These are phyloP conservation scores for Gallinago undulata DNA, from an alignment of 2,113 vertebrate genomes.

Conservation along the genomic window DNA sequence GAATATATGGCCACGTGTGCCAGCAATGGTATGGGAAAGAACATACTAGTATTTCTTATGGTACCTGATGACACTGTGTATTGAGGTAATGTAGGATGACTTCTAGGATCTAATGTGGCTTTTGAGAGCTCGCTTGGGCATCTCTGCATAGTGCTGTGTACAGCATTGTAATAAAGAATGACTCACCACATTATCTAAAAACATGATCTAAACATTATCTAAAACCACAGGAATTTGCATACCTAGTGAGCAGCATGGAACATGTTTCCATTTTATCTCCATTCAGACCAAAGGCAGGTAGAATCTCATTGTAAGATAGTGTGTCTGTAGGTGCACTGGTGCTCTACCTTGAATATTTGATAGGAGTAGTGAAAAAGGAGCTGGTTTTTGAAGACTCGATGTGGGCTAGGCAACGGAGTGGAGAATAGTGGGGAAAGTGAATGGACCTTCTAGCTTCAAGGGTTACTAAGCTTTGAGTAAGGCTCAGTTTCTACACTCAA, in stretches of 20 bases:
- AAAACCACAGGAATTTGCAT: neutral
- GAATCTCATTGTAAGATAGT: neutral
- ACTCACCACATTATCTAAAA: neutral
- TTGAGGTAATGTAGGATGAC: neutral
- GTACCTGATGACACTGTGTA: neutral
- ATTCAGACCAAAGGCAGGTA: neutral
- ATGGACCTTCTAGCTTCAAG: neutral
- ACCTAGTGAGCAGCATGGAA: neutral
- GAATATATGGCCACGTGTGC: fast-evolving
- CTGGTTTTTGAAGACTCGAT: neutral
- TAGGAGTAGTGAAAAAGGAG: neutral
- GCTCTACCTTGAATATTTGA: neutral
- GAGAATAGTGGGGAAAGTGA: neutral
- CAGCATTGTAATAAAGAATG: neutral
- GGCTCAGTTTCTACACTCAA: neutral
- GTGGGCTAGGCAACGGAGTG: neutral
- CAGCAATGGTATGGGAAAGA: neutral
- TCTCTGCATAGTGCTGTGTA: neutral
- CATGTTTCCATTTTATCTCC: neutral
- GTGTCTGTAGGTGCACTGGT: neutral
- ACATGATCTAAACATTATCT: neutral
- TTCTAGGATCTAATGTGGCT: neutral
- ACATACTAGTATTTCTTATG: neutral
- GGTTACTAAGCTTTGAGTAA: neutral
- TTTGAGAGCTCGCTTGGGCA: neutral